Percentiles rank a stretch among this genome's conserved stretches.
Evolutionary conservation across 2,888 invertebrate genomes (phyloP).

Genomic region (Lepeophtheirus nordmannii): DNA sequence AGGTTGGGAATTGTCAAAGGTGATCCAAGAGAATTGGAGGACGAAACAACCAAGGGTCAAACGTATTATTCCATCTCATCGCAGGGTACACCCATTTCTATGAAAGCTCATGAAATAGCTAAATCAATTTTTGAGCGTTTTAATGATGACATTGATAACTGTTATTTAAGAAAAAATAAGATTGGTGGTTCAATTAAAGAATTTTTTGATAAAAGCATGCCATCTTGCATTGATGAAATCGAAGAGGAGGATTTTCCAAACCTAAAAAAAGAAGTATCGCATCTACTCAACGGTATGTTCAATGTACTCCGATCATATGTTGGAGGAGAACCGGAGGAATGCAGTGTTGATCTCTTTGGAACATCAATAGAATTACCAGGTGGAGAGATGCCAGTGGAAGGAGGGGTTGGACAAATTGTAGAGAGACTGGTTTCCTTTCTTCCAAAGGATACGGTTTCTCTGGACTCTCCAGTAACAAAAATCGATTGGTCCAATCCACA

Average conservation of each 20-base stretch:
- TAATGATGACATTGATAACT: not conserved
- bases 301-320: not conserved
- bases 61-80: not conserved
- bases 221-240: not conserved
- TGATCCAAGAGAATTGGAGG: not conserved
- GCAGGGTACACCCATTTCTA: not conserved
- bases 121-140: not conserved
- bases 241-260: not conserved
- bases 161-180: not conserved
- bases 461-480: not conserved
- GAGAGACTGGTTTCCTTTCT: not conserved
- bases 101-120: not conserved
- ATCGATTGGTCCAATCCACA: not conserved
- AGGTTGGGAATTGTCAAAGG: conserved; percentile 1
- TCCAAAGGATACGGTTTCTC: not conserved
- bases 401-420: not conserved
- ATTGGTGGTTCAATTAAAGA: not conserved
- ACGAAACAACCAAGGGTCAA: not conserved
- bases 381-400: not conserved
- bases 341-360: not conserved
- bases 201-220: not conserved
- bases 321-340: not conserved
- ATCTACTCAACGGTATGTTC: not conserved
- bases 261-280: not conserved
- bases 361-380: not conserved